These are phyloP conservation scores for Drosophila suboccidentalis DNA, from an alignment of 2,888 invertebrate genomes.

Conservation along the genomic window DNA sequence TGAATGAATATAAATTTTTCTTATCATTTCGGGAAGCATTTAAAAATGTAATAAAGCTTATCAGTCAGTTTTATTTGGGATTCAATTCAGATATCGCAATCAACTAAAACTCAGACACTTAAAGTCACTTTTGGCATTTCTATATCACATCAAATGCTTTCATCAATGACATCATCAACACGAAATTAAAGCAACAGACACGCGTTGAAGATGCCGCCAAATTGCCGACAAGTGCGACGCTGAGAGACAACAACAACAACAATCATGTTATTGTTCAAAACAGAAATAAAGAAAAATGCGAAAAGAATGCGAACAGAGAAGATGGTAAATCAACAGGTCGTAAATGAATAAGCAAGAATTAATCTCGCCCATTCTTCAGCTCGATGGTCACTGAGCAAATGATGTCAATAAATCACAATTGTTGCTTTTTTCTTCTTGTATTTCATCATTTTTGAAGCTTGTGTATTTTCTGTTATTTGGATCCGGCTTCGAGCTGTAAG, in stretches of 20 bases:
- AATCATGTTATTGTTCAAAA: constrained; percentile 13
- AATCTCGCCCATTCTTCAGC: constrained; percentile 27
- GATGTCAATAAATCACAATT: constrained; percentile 64
- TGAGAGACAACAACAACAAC: constrained; percentile 26
- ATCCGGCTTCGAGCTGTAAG: constrained; percentile 42
- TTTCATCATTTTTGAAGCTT: too few relatives aligned
- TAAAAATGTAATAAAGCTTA: background rate
- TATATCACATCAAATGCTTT: constrained; percentile 24
- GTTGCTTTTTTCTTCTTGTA: constrained; percentile 11
- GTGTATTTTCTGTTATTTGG: background rate
- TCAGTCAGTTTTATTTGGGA: constrained; percentile 4
- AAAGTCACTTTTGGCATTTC: constrained; percentile 24
- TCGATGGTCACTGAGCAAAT: constrained; percentile 45
- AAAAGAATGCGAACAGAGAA: constrained; percentile 9
- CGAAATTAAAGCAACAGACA: constrained; percentile 54
- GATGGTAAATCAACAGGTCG: constrained; percentile 34
- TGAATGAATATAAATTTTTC: background rate
- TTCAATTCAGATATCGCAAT: constrained; percentile 9
- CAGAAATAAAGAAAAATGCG: constrained; percentile 2
- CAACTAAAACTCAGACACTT: background rate
- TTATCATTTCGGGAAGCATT: constrained; percentile 2
- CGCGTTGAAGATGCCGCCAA: constrained; percentile 51
- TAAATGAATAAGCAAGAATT: constrained; percentile 23
- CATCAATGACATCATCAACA: constrained; percentile 69
- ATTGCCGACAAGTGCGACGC: constrained; percentile 50